Base-by-base conservation (phyloP, 2,113 vertebrate species). In the Conger conger region DNA sequence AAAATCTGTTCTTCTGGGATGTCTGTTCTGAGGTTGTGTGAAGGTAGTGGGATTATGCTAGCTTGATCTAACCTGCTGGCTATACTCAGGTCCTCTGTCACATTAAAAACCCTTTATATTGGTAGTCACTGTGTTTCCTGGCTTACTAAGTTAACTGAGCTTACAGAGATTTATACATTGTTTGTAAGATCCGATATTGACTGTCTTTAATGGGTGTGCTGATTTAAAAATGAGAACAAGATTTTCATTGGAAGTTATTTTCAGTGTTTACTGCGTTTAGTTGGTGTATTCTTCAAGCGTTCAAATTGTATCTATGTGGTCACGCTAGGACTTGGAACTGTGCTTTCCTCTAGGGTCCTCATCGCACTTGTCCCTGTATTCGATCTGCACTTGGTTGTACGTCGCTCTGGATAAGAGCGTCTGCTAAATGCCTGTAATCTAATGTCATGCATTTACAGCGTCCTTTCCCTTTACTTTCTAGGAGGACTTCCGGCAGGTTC, bases 401-500 rank as follows among this genome's bases (percentile, higher is more conserved):
- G n/a, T n/a, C n/a, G n/a, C n/a, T n/a, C n/a, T n/a, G n/a, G n/a
- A n/a, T n/a, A n/a, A n/a, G n/a, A n/a, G n/a, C n/a, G n/a, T n/a
- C n/a, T n/a, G n/a, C n/a, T n/a, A n/a, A n/a, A n/a, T n/a, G n/a
- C n/a, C n/a, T n/a, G n/a, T n/a, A n/a, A n/a, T n/a, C n/a, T n/a
- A n/a, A n/a, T n/a, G n/a, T n/a, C n/a, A n/a, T 11, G 23, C 30
- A 53, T 53, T 53, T 54, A 35, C 60, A 30, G 0, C 18, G 1
- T n/a, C 15, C 37, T 60, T n/a, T n/a, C 15, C 37, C 53, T n/a
- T 33, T 8, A 73, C 57, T 87, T 87, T 91, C 91, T 91, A 96
- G 95, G 94, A 93, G 35, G 94, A 96, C 0, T 93, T 95, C 86
- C 92, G 93, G 76, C 89, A 92, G 27, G 89, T 93, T 81, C 92